phyloP scores from a whole-genome alignment of 30 jellyfish, hydroid and myxozoan genomes.

The Nemopilema nomurai region DNA sequence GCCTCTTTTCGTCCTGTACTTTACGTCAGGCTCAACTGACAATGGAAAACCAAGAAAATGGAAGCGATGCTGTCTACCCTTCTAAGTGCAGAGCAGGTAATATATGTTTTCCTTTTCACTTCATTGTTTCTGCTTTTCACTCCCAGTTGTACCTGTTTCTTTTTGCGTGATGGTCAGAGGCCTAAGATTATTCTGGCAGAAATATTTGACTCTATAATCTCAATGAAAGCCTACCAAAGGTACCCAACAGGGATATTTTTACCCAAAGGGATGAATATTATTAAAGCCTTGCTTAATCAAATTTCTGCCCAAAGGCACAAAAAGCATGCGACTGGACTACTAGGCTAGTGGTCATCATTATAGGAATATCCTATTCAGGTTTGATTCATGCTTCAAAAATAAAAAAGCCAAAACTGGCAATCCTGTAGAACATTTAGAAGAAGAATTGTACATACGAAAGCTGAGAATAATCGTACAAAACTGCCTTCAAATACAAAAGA shows the following conservation, averaged over 20 bases:
- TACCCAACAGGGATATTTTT: neutral
- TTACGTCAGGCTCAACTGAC: neutral
- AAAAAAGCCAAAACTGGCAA: neutral
- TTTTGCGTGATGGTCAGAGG: neutral
- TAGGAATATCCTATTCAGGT: neutral
- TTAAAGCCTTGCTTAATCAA: neutral
- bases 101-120: neutral
- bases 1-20: neutral
- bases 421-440: neutral
- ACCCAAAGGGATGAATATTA: neutral
- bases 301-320: neutral
- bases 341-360: neutral
- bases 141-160: neutral
- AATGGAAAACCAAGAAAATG: neutral
- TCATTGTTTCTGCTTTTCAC: neutral
- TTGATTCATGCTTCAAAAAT: neutral
- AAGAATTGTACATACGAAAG: neutral
- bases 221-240: neutral
- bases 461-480: neutral
- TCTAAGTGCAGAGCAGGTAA: neutral
- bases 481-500: neutral
- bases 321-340: neutral
- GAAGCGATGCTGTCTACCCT: neutral
- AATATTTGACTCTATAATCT: neutral
- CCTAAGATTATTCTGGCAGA: neutral